Conservation (phyloP, 2,888 invertebrate genomes). For the Drosophila aldrichi region DNA sequence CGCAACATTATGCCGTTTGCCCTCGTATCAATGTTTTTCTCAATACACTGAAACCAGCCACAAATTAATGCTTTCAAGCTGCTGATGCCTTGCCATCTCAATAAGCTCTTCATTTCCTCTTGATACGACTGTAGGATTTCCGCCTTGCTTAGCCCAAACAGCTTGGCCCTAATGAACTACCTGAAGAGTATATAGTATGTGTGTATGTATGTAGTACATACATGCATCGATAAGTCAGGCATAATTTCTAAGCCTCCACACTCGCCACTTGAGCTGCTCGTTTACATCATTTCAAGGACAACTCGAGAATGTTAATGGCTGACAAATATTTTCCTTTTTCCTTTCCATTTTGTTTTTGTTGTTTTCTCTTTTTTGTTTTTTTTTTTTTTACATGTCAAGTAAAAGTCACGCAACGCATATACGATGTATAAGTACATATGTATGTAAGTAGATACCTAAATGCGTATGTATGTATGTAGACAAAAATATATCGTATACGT, state of each 20-base stretch:
- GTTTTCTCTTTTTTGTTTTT: too few species aligned
- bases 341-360: background rate
- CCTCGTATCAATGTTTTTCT: background rate
- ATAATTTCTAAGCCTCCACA: slow-evolving; percentile 5
- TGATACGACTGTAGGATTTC: slow-evolving; percentile 46
- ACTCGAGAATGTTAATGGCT: slow-evolving; percentile 35
- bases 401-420: slow-evolving; percentile 45
- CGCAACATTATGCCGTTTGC: background rate
- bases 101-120: slow-evolving; percentile 38
- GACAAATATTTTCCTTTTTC: slow-evolving; percentile 32
- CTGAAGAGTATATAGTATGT: background rate
- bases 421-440: background rate
- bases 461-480: too few species aligned
- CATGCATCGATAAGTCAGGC: background rate
- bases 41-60: background rate
- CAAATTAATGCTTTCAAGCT: slow-evolving; percentile 25
- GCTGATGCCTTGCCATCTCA: slow-evolving; percentile 5
- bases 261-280: slow-evolving; percentile 1
- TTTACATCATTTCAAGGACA: slow-evolving; percentile 43
- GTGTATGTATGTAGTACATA: too few species aligned
- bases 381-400: slow-evolving; percentile 2
- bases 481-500: background rate
- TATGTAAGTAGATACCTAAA: background rate
- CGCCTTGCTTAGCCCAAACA: slow-evolving; percentile 34
- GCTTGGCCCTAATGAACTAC: slow-evolving; percentile 38